A percentile compares a stretch with the other conserved stretches of the same genome.
Evolutionary conservation across 2,113 vertebrate genomes (phyloP).

Genomic region (Thalassoma bifasciatum): DNA sequence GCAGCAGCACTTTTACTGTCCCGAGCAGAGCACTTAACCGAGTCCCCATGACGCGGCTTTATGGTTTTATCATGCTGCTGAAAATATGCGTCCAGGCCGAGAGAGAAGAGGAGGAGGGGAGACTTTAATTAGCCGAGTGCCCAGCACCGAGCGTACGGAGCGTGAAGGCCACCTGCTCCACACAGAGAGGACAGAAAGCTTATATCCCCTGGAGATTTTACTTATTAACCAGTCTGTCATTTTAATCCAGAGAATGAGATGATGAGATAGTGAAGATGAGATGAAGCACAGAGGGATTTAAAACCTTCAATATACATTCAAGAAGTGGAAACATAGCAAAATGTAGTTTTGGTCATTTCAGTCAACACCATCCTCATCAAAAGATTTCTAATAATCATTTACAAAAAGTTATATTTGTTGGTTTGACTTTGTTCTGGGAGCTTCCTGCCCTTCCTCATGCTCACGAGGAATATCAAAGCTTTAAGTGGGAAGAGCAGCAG

Average conservation of each 20-base stretch:
- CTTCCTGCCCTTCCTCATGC: no score
- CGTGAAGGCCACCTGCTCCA: conserved; percentile 33
- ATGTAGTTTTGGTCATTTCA: background rate
- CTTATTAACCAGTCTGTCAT: conserved; percentile 28
- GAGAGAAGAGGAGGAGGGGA: background rate
- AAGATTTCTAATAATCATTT: no score
- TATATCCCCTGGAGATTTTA: conserved; percentile 23
- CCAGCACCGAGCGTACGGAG: conserved; percentile 5
- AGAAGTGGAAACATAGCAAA: background rate
- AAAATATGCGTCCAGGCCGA: conserved; percentile 42
- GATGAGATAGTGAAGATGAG: background rate
- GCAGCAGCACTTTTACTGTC: conserved; percentile 54
- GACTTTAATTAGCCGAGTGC: conserved; percentile 48
- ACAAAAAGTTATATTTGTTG: no score
- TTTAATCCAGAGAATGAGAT: conserved; percentile 25
- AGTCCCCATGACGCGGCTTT: conserved; percentile 11
- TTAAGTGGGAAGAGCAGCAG: no score
- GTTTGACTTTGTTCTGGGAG: no score
- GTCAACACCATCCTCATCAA: no score
- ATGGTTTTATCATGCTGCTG: conserved; percentile 44
- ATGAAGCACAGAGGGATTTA: conserved; percentile 2
- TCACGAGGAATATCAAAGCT: no score
- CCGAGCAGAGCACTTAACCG: conserved; percentile 31
- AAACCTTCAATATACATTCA: background rate
- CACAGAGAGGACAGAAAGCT: background rate